phyloP scores from a whole-genome alignment of 2,113 vertebrate genomes.

The Cyphomyrus discorhynchus region DNA sequence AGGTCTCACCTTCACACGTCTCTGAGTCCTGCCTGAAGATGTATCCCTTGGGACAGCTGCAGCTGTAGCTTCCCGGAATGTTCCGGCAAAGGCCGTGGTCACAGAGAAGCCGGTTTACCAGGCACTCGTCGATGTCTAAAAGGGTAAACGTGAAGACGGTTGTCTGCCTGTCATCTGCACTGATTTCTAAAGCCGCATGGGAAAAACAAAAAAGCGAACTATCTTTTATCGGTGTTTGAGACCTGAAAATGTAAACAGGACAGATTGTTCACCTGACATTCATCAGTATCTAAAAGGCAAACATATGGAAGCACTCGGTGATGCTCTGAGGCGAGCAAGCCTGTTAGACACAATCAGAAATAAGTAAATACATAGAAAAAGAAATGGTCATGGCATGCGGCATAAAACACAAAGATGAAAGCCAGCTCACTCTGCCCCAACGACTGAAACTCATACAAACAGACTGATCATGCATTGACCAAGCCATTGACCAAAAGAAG shows the following conservation, averaged over 20 bases:
- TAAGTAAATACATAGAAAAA: neutral
- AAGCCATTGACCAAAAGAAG: neutral
- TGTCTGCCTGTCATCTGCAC: neutral
- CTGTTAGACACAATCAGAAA: neutral
- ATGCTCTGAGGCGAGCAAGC: neutral
- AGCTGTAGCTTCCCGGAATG: conserved; percentile 64
- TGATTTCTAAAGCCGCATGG: neutral
- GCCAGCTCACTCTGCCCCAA: neutral
- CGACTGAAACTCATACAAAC: neutral
- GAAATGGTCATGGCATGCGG: neutral
- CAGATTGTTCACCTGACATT: neutral
- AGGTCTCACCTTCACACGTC: conserved; percentile 63
- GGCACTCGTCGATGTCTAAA: conserved; percentile 67
- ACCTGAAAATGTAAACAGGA: neutral
- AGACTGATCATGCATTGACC: neutral
- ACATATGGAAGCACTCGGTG: neutral
- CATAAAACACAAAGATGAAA: neutral
- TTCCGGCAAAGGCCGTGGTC: conserved; percentile 66
- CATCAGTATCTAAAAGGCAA: neutral
- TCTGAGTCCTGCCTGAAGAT: conserved; percentile 58
- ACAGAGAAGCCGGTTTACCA: conserved; percentile 60
- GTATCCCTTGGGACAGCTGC: conserved; percentile 64
- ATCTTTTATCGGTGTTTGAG: neutral
- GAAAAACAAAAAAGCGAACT: neutral
- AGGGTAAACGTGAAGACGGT: neutral